These are phyloP conservation scores for Sialia sialis DNA, from an alignment of 2,113 vertebrate genomes.

Conservation along the genomic window DNA sequence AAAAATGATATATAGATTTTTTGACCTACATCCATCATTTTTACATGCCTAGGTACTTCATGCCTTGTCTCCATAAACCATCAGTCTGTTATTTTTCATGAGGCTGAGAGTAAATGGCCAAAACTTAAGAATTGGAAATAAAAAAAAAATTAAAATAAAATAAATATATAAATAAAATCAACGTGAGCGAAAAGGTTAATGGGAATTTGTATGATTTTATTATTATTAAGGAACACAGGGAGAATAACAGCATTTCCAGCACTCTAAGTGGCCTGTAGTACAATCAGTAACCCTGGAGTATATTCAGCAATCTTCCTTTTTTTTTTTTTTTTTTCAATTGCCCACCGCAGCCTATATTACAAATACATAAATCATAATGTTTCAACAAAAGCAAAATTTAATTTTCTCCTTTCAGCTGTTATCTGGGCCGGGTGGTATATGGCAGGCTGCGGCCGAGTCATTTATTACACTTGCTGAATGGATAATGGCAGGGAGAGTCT, in stretches of 20 bases:
- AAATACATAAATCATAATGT: conserved; percentile 99
- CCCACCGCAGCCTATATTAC: conserved; percentile 86
- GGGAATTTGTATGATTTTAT: conserved; percentile 37
- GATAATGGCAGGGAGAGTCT: conserved; percentile 89
- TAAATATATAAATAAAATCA: neutral
- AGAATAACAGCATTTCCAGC: neutral
- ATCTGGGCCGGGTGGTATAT: conserved; percentile 88
- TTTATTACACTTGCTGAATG: conserved; percentile 96
- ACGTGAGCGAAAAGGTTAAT: conserved; percentile 30
- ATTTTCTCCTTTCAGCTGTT: conserved; percentile 95
- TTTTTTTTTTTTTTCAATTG: conserved; percentile 71
- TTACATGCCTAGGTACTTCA: conserved; percentile 22
- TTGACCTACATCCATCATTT: conserved; percentile 71
- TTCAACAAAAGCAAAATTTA: conserved; percentile 98
- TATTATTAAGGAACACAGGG: conserved; percentile 42
- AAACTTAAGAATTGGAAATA: neutral
- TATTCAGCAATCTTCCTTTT: conserved; percentile 63
- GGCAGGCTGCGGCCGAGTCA: conserved; percentile 85
- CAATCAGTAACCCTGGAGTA: conserved; percentile 76
- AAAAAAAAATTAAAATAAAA: neutral
- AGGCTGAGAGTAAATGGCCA: neutral
- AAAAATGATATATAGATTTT: conserved; percentile 65
- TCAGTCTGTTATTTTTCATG: conserved; percentile 57
- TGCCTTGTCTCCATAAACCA: conserved; percentile 40
- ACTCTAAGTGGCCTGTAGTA: conserved; percentile 67